phyloP scores from a whole-genome alignment of 2,113 vertebrate genomes.

The Pelvicachromis taeniatus region DNA sequence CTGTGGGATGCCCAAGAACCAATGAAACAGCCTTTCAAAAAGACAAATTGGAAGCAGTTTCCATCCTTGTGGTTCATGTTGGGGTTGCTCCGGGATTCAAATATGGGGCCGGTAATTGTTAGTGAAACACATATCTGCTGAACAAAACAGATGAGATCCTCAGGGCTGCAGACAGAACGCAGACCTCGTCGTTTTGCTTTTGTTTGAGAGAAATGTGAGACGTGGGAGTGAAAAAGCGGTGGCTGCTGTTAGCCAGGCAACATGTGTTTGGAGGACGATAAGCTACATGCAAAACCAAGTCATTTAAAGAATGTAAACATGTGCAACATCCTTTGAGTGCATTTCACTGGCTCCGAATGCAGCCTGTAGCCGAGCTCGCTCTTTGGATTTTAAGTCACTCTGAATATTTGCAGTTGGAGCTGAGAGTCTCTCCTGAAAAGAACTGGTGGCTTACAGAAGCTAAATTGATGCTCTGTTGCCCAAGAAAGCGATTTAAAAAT shows the following conservation, averaged over 20 bases:
- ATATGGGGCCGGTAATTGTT: constrained; percentile 2
- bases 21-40: constrained; percentile 38
- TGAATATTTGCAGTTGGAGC: background rate
- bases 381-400: background rate
- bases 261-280: background rate
- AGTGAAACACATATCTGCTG: background rate
- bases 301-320: background rate
- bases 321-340: background rate
- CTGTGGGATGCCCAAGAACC: constrained; percentile 13
- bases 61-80: background rate
- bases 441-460: background rate
- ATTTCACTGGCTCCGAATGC: background rate
- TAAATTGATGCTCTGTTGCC: background rate
- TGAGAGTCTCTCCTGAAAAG: background rate
- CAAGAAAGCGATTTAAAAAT: background rate
- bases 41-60: constrained; percentile 25
- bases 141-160: background rate
- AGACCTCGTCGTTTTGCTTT: background rate
- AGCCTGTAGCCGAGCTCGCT: background rate
- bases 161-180: background rate
- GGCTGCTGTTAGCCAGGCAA: background rate
- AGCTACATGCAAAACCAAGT: background rate
- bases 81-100: background rate
- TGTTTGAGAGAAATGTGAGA: background rate
- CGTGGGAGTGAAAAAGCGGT: background rate